Evolutionary conservation across 1,140 invertebrate species (phyloP), one percentile per base, ranked within the genome.

Genomic region (Tribolium castaneum): DNA sequence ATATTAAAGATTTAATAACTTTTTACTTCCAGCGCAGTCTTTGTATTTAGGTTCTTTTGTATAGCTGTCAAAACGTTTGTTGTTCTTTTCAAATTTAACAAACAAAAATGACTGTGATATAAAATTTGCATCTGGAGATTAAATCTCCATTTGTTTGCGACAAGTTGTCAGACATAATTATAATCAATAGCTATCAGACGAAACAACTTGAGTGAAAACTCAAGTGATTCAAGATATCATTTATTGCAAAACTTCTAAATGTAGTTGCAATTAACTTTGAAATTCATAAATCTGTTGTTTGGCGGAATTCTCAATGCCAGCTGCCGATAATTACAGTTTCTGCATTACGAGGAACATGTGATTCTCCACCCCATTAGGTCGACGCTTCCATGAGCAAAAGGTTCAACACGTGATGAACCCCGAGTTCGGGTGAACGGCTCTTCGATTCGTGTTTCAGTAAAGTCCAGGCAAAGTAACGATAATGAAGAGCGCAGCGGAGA

Each of bases 321-420:
- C 49, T 71, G 75, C 45, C 52, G 75, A 56, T 77, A 77, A 77
- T 77, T 77, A 77, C 75, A 50, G 75, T 77, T 77, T 77, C 22
- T 62, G 75, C 62, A 77, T 77, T 77, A 77, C 75, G 54, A 70
- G 50, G 49, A 22, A 54, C 62, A 77, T 77, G 75, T 77, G 75
- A 77, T 77, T 77, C 62, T 77, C 75, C 75, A 77, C 62, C 62
- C 52, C 75, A 77, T 77, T 77, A 77, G 66, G 52, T 51, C 62
- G 22, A 5, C 52, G 73, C 73, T 75, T 75, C 39, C 22, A 13
- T 35, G 56, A 75, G 50, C 50, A 19, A 45, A 50, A 75, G 54
- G 54, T 75, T 14, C 59, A 35, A 34, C 59, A 35, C 59, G 59
- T 66, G 59, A 66, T 35, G 59, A 14, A 12, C 39, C 7, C n/a